Base-by-base conservation (phyloP, 2,113 vertebrate genomes). In the Leptodactylus fuscus region DNA sequence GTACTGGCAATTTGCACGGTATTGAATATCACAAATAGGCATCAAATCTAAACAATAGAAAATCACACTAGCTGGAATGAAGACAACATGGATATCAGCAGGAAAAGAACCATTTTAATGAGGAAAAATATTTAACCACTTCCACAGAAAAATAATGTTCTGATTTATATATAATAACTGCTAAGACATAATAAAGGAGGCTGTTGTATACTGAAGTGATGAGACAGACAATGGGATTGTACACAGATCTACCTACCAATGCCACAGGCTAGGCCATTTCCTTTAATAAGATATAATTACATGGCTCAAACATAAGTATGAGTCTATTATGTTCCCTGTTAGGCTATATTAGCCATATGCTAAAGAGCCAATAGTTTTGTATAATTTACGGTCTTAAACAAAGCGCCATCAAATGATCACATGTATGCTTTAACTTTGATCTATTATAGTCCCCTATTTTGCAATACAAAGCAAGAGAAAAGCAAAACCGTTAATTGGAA, bases 11-110 rank as follows among this genome's bases (percentile, higher is more conserved):
- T 81, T 62, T 81, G 36, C 36, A 38, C 29, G 51, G 27, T 65
- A 81, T 69, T 81, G 60, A 69, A 81, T 69, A 34, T 81, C 27
- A 67, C 27, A 69, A 48, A 69, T 49, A 81, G 62, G 29, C 60
- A 49, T 69, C 20, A 34, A 29, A 22, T 51, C 38, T 20, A 34
- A 81, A 81, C 80, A 81, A 69, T 49, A n/a, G 29, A 44, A 81
- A 81, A 81, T 81, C 62, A 81, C 16, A 41, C 51, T 60, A n/a
- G 24, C 51, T 79, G 53, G 51, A 58, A 41, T 79, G 49, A 76
- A 76, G 74, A 76, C 74, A 76, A 79, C 53, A 41, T 60, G 34
- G 34, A 79, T 55, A 58, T 38, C 51, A 79, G 76, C 49, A n/a
- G 51, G 76, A 79, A 79, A 32, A 76, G 38, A 76, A 34, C 29